These are phyloP conservation scores for Xenopus petersii DNA, from an alignment of 2,797 vertebrate genomes.

Conservation along the genomic window DNA sequence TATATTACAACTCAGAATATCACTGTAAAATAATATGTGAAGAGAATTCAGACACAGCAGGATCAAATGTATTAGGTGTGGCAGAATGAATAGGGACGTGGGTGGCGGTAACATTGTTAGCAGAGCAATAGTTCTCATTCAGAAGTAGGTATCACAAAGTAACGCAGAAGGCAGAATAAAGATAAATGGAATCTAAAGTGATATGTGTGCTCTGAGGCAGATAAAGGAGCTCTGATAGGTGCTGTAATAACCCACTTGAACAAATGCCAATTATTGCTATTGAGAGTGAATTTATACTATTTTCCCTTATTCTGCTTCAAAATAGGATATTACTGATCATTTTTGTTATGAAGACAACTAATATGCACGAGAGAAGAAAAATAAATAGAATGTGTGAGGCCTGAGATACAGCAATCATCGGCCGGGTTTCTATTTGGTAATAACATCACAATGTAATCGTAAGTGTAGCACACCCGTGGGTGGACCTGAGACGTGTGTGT, in stretches of 20 bases:
- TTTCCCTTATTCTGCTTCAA: not conserved
- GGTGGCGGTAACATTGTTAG: not conserved
- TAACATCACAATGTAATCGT: no score
- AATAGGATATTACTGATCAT: not conserved
- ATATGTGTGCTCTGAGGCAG: constrained; percentile 1
- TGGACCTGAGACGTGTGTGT: no score
- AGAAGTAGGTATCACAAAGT: not conserved
- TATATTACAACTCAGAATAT: no score
- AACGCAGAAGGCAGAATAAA: not conserved
- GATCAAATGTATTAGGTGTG: no score
- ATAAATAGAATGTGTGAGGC: not conserved
- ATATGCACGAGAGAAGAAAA: not conserved
- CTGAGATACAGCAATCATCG: no score
- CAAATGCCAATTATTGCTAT: not conserved
- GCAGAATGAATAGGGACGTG: no score
- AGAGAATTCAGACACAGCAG: no score
- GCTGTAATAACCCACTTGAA: not conserved
- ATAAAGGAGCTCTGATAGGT: constrained; percentile 1
- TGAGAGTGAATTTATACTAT: not conserved
- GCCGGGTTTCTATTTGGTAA: no score
- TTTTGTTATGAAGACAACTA: not conserved
- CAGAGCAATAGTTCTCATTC: not conserved
- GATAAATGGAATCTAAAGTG: constrained; percentile 1
- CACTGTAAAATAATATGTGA: no score
- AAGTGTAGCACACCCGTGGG: no score